Evolutionary conservation across 2,888 invertebrate species (phyloP).

Genomic region (Agonopterix subpropinquella): DNA sequence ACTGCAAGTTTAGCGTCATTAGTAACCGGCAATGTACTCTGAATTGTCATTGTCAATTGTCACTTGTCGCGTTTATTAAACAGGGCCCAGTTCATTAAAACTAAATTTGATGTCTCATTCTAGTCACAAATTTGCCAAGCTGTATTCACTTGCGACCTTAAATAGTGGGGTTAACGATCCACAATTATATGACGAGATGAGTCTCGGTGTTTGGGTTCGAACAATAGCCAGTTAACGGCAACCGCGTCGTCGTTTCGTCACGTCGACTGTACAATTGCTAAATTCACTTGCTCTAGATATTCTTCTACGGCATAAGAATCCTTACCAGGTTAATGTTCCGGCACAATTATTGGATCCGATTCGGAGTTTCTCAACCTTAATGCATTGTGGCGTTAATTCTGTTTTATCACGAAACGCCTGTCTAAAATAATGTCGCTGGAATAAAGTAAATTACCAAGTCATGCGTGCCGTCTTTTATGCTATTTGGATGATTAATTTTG

Average conservation of each 20-base stretch:
- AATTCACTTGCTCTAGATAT: conserved; percentile 27
- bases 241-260: conserved; percentile 32
- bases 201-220: conserved; percentile 31
- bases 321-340: conserved; percentile 32
- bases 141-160: conserved; percentile 25
- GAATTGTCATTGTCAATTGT: no score
- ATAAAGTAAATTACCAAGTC: no score
- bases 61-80: no score
- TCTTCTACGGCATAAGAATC: neutral
- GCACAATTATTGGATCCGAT: conserved; percentile 29
- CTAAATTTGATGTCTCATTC: conserved; percentile 6
- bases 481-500: no score
- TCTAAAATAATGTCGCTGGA: neutral
- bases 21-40: no score
- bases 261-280: conserved; percentile 22
- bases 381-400: conserved; percentile 20
- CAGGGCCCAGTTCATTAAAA: no score
- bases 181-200: conserved; percentile 36
- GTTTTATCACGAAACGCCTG: conserved; percentile 3
- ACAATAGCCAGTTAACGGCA: conserved; percentile 48
- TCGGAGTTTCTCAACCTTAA: conserved; percentile 27
- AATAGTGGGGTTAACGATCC: conserved; percentile 40
- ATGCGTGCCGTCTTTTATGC: no score
- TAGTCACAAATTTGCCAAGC: conserved; percentile 31
- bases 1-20: no score